Conservation (phyloP, 2,797 vertebrate species). For the Tapirus indicus region DNA sequence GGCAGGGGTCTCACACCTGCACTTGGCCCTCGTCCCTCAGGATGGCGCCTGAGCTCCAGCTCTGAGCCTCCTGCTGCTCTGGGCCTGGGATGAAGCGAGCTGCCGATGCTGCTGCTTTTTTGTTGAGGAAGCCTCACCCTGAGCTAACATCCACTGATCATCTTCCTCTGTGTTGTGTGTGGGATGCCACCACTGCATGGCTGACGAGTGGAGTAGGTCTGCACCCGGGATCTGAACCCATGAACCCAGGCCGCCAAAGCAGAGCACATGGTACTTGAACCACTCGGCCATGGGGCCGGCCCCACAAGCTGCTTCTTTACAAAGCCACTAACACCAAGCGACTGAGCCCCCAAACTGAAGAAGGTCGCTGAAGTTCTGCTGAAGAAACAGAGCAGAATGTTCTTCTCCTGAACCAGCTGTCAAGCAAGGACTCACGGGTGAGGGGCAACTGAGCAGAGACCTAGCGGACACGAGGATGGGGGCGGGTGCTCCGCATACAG, state of each 20-base stretch:
- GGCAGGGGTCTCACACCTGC: neutral
- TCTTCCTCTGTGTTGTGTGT: too few relatives aligned
- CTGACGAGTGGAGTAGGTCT: too few relatives aligned
- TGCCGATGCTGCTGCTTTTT: too few relatives aligned
- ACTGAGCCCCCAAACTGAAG: accelerated
- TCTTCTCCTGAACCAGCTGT: neutral
- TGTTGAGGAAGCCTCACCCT: too few relatives aligned
- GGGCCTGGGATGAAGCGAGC: accelerated
- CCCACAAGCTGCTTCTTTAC: accelerated
- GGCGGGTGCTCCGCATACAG: accelerated
- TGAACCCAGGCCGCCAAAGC: too few relatives aligned
- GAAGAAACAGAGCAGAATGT: neutral
- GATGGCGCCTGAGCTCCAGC: accelerated
- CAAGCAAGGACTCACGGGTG: accelerated
- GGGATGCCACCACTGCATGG: too few relatives aligned
- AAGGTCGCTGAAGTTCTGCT: accelerated
- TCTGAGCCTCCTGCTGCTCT: too few relatives aligned
- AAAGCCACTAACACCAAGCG: accelerated
- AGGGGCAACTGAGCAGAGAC: accelerated
- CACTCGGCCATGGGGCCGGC: too few relatives aligned
- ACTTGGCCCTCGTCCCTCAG: accelerated
- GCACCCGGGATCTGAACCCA: too few relatives aligned
- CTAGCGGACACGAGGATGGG: accelerated
- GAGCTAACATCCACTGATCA: too few relatives aligned
- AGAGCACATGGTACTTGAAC: too few relatives aligned